Evolutionary conservation across 2,888 invertebrate species (phyloP), one percentile per base, ranked within the genome.

Genomic region (Girardia tigrina): DNA sequence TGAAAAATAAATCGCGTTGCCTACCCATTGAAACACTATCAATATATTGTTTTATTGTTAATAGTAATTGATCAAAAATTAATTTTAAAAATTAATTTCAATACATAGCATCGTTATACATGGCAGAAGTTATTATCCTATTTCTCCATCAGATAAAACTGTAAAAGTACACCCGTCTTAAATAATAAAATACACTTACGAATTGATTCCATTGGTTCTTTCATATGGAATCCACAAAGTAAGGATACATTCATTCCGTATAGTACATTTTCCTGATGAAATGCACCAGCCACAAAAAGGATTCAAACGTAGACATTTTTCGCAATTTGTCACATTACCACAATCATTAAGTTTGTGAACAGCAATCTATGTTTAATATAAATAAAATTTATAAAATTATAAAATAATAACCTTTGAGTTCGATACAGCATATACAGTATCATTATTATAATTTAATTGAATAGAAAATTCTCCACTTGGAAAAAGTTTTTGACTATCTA

Each of bases 251-350:
- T 8, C 6, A 8, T 56, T 23, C 23, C n/a, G 4, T 12, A 56
- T 2, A 12, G 23, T 16, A 56, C 56, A 56, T 56, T 56, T 56
- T 16, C 56, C 56, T 6, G n/a, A 6, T 2, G 56, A 56, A 8
- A 56, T 56, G n/a, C 56, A 56, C 56, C 56, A 56, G n/a, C 56
- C 56, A n/a, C 56, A 56, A 56, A 56, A 56, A 12, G 56, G 56
- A 56, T 23, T 56, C 4, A 56, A 2, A 23, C 4, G 8, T 56
- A 56, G 23, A 56, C 56, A 56, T 20, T 16, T n/a, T 56, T 56
- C 56, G 23, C 56, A 56, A 56, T 56, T 56, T 56, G 56, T 8
- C n/a, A 56, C 56, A 2, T 4, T 4, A 56, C 23, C 4, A 16
- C 56, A 56, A 16, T 56, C 23, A 20, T n/a, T 56, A 56, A 56